Evolutionary conservation across 2,113 vertebrate species (phyloP).

Genomic region (Ptilorrhoa leucosticta): DNA sequence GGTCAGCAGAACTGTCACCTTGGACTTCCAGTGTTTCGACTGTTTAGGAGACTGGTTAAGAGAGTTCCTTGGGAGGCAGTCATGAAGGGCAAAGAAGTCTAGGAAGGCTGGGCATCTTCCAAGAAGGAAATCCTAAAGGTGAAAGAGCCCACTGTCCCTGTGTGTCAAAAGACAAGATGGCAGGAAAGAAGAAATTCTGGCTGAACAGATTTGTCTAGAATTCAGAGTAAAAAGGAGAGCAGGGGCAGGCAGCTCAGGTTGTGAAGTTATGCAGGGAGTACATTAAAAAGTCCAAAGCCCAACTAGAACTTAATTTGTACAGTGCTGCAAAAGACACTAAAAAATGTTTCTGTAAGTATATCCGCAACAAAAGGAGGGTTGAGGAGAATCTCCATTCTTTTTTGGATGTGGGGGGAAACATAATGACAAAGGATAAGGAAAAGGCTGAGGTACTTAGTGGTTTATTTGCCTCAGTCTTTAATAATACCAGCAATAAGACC

Average conservation of each 20-base stretch:
- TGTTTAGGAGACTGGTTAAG: not conserved
- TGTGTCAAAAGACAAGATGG: not conserved
- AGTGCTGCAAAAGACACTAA: not conserved
- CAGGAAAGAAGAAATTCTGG: not conserved
- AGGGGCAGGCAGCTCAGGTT: not conserved
- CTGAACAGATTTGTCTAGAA: not conserved
- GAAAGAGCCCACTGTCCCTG: fast-evolving
- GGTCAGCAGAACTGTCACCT: not conserved
- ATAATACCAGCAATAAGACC: not conserved
- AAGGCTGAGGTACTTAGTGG: not conserved
- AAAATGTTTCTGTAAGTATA: not conserved
- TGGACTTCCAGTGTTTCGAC: not conserved
- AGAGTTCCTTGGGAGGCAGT: too few species aligned
- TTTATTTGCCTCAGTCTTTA: not conserved
- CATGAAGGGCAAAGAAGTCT: not conserved
- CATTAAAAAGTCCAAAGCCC: not conserved
- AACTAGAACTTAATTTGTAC: not conserved
- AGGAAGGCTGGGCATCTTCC: not conserved
- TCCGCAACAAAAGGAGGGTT: not conserved
- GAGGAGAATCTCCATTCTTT: not conserved
- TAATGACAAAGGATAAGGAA: not conserved
- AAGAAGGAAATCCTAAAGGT: not conserved
- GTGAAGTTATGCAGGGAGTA: not conserved
- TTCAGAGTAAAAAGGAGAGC: not conserved
- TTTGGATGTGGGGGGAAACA: not conserved